These are phyloP conservation scores for Pyrgus malvae DNA, from an alignment of 2,888 invertebrate genomes.

Conservation along the genomic window DNA sequence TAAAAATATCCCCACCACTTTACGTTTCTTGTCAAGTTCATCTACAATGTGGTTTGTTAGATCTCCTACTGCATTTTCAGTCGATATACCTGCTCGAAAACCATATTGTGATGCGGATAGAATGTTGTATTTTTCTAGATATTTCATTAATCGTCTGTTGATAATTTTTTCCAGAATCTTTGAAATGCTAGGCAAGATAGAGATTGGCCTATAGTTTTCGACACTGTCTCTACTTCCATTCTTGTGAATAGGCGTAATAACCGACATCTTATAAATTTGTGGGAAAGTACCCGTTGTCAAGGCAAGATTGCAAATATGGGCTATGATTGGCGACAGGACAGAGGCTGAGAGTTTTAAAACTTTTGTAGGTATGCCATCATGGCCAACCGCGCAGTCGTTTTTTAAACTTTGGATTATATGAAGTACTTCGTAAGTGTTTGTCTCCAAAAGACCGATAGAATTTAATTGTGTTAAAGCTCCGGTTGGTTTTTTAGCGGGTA, in stretches of 20 bases:
- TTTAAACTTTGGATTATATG: background rate
- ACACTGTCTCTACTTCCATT: background rate
- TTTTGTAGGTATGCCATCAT: background rate
- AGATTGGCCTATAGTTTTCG: background rate
- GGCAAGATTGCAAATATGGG: background rate
- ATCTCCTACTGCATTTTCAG: constrained; percentile 10
- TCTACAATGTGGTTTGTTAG: background rate
- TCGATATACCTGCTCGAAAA: constrained; percentile 1
- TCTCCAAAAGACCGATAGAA: background rate
- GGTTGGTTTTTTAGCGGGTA: no score
- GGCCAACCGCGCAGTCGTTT: background rate
- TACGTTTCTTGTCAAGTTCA: background rate
- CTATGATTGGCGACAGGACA: background rate
- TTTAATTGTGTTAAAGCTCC: no score
- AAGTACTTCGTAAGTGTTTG: background rate
- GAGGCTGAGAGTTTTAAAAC: background rate
- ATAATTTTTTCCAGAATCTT: background rate
- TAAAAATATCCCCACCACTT: background rate
- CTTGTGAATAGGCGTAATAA: background rate
- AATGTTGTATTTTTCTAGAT: constrained; percentile 4
- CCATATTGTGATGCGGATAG: constrained; percentile 5
- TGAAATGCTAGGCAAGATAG: background rate
- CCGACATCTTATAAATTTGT: background rate
- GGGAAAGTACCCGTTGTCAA: background rate
- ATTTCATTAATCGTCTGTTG: background rate